phyloP scores from a whole-genome alignment of 2,888 invertebrate species.

The Dastarcus helophoroides region DNA sequence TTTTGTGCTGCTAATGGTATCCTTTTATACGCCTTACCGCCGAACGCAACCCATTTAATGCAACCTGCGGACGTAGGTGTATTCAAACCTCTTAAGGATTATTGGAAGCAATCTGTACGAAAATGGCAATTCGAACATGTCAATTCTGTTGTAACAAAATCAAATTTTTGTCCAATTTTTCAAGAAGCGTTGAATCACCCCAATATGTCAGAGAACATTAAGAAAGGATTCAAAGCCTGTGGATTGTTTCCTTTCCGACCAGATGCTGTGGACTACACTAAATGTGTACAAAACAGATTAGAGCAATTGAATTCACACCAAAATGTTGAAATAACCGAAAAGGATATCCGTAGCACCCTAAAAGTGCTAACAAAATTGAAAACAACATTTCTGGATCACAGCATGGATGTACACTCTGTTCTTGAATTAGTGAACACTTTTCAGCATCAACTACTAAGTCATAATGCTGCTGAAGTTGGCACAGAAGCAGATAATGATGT shows the following conservation, averaged over 20 bases:
- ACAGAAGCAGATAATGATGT: no score
- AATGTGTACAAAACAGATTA: conserved; percentile 3
- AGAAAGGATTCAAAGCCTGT: conserved; percentile 3
- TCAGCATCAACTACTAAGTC: no score
- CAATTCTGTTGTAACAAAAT: neutral
- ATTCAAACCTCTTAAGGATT: conserved; percentile 16
- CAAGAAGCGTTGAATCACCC: neutral
- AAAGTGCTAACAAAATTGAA: no score
- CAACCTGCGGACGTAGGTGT: conserved; percentile 20
- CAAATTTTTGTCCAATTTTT: neutral
- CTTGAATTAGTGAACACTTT: no score
- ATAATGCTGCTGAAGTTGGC: no score
- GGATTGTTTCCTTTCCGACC: neutral
- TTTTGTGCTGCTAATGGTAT: conserved; percentile 21
- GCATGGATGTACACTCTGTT: no score
- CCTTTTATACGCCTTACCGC: conserved; percentile 17
- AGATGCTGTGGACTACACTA: conserved; percentile 3
- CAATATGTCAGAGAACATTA: neutral
- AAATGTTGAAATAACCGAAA: no score
- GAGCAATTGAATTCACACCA: neutral
- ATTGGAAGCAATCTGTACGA: conserved; percentile 17
- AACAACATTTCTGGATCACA: no score
- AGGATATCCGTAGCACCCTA: no score
- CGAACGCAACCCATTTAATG: conserved; percentile 18
- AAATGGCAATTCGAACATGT: conserved; percentile 8